Evolutionary conservation across 53 echinoderm and acorn worm species (phyloP).

Genomic region (Antedon mediterranea): DNA sequence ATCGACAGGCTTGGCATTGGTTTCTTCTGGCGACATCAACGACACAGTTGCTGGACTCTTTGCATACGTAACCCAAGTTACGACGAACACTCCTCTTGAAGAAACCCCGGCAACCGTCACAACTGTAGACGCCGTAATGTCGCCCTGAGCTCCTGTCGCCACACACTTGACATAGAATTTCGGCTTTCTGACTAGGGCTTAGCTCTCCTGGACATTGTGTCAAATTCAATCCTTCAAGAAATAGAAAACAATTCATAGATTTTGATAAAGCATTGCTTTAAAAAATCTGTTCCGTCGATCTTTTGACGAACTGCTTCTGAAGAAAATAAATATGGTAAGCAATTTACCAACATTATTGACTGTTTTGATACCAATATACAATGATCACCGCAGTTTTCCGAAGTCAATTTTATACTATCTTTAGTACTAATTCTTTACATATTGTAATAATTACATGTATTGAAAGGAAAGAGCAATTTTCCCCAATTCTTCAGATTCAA

Average conservation of each 20-base stretch:
- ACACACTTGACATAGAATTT: conserved; percentile 71
- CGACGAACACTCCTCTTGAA: conserved; percentile 96
- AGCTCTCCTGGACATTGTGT: background rate
- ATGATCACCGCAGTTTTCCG: too few relatives aligned
- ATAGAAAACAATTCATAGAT: background rate
- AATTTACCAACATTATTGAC: too few relatives aligned
- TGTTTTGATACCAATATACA: too few relatives aligned
- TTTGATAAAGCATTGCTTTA: too few relatives aligned
- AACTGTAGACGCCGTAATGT: conserved; percentile 91
- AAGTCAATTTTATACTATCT: too few relatives aligned
- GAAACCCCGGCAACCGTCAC: conserved; percentile 93
- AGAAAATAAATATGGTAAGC: too few relatives aligned
- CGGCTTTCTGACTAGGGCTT: conserved; percentile 18
- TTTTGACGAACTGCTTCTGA: too few relatives aligned
- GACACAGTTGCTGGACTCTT: conserved; percentile 57
- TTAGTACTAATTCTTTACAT: too few relatives aligned
- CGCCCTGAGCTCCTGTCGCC: conserved; percentile 89
- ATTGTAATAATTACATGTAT: too few relatives aligned
- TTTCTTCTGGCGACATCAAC: conserved; percentile 78
- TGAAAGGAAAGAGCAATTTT: too few relatives aligned
- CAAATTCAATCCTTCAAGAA: background rate
- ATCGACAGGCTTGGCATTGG: conserved; percentile 90
- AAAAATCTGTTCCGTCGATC: too few relatives aligned
- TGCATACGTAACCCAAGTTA: conserved; percentile 83
- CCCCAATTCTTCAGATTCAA: too few relatives aligned